Evolutionary conservation across 2,797 vertebrate species (phyloP).

Genomic region (Enteromius afrohamiltoni): DNA sequence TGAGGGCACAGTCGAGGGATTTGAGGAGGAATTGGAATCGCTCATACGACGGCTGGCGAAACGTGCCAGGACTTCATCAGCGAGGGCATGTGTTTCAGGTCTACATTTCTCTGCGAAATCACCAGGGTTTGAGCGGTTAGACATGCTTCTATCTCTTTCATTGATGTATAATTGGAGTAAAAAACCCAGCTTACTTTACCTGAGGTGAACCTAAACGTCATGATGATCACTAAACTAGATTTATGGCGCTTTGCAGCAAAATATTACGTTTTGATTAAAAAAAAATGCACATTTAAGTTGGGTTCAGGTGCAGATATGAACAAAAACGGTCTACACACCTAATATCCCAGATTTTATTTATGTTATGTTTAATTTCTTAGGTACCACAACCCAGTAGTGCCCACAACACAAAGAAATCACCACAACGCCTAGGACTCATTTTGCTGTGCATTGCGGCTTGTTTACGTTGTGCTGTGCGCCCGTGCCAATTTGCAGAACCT

Average conservation of each 20-base stretch:
- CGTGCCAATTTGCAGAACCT: too few relatives aligned
- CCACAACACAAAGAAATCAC: too few relatives aligned
- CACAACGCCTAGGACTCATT: too few relatives aligned
- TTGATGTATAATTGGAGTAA: background rate
- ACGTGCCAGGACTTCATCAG: constrained; percentile 47
- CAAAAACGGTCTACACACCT: background rate
- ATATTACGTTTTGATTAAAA: background rate
- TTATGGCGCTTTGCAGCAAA: background rate
- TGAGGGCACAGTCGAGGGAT: constrained; percentile 54
- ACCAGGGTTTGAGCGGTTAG: background rate
- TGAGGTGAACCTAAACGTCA: background rate
- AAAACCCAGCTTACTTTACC: background rate
- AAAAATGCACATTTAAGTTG: background rate
- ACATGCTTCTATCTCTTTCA: background rate
- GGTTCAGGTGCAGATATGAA: background rate
- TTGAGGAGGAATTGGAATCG: constrained; percentile 54
- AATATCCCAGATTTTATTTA: constrained; percentile 2
- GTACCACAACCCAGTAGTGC: too few relatives aligned
- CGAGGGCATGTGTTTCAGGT: constrained; percentile 19
- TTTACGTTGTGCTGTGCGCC: background rate
- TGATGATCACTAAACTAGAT: background rate
- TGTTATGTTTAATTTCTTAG: background rate
- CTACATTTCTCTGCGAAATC: background rate
- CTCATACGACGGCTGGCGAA: constrained; percentile 15
- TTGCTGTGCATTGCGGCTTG: background rate